These are phyloP conservation scores for Tenthredo notha DNA, from an alignment of 2,888 invertebrate genomes.

Conservation along the genomic window DNA sequence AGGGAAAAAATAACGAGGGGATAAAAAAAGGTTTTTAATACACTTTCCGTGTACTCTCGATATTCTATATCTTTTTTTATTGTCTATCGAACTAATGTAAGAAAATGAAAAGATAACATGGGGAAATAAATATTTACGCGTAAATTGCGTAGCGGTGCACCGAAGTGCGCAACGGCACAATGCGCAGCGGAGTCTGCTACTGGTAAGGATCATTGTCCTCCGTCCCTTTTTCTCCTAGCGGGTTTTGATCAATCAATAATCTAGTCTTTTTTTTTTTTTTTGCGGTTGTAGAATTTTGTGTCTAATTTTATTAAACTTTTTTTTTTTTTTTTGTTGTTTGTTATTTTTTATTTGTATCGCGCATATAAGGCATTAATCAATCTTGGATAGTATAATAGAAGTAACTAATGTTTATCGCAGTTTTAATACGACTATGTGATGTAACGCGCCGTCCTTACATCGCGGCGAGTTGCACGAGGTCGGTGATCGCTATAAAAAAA, in stretches of 20 bases:
- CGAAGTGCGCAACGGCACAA: constrained; percentile 64
- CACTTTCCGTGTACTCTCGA: background rate
- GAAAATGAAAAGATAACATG: constrained; percentile 26
- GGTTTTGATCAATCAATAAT: constrained; percentile 69
- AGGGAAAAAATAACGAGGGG: background rate
- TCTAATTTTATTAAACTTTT: background rate
- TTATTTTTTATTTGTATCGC: background rate
- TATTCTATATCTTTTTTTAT: background rate
- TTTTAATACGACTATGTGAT: constrained; percentile 66
- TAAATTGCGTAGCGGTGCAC: constrained; percentile 44
- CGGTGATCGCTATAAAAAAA: constrained; percentile 82
- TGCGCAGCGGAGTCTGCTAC: constrained; percentile 67
- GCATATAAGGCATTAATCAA: background rate
- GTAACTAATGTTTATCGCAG: constrained; percentile 29
- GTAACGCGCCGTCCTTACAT: constrained; percentile 80
- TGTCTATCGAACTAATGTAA: background rate
- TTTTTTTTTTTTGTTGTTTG: background rate
- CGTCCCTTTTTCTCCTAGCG: constrained; percentile 63
- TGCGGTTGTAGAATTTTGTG: background rate
- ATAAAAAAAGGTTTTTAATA: constrained; percentile 1
- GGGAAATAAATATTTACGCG: constrained; percentile 51
- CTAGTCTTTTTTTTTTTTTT: constrained; percentile 54
- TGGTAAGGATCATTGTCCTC: constrained; percentile 65
- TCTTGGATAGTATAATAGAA: background rate
- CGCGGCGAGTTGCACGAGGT: constrained; percentile 83